Evolutionary conservation across 92 coral and sea anemone species (phyloP), one percentile per base, ranked within the genome.

Genomic region (Porites rus): DNA sequence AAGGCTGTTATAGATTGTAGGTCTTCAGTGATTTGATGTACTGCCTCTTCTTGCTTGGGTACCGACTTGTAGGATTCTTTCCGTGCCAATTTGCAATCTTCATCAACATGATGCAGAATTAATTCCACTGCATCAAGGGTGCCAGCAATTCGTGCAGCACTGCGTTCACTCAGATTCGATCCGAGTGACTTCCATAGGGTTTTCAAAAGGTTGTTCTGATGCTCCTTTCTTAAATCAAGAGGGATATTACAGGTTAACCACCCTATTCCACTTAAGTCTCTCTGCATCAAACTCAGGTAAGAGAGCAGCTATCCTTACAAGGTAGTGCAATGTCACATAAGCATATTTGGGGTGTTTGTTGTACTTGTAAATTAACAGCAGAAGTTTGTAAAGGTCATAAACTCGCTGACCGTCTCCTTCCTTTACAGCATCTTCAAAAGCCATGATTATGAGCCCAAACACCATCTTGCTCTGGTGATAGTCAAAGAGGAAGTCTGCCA

Each of bases 321-420:
- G 83, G 51, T 84, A 77, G 50, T 83, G 84, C 14, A 92, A 70
- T 14, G 82, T 86, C 1, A 65, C 93, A 86, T 88, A 91, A 0
- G 94, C 90, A 91, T 91, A 93, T 50, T 93, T 93, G 5, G 76
- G 62, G 20, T 93, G 95, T n/a, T 74, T 69, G 24, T 86, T 28
- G 31, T 89, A 76, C 75, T 92, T 92, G 77, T 77, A 92, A 10
- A 92, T 61, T 51, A 92, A 74, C 14, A 92, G 72, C 0, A 75
- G 54, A 7, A 89, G 43, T 65, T 92, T 92, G 79, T 92, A 92
- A 9, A 86, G 72, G 9, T 92, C 92, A 79, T 78, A 88, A 17
- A 92, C 69, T 10, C 95, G 90, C 73, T 92, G 90, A 0, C 92
- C 91, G 69, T 92, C 93, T 1, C 95, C 95, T 83, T 90, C 91